phyloP scores from a whole-genome alignment of 2,797 vertebrate species.

The Eulemur mongoz region DNA sequence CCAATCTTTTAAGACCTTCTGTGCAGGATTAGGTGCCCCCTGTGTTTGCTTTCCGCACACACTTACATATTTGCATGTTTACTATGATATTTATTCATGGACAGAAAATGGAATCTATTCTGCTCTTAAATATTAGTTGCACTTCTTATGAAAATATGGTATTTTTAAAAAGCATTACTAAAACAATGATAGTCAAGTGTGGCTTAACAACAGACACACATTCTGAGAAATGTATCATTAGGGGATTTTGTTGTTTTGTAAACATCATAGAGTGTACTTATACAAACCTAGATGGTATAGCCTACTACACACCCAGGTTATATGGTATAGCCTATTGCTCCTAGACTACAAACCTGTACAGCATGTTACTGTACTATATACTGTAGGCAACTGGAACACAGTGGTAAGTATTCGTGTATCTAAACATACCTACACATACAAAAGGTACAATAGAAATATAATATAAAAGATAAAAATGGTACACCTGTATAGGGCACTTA shows the following conservation, averaged over 20 bases:
- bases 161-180: background rate
- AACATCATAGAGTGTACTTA: background rate
- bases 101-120: background rate
- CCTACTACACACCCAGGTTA: background rate
- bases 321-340: background rate
- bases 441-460: background rate
- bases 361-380: background rate
- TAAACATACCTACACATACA: background rate
- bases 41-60: background rate
- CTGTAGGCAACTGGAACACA: background rate
- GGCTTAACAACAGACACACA: background rate
- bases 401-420: background rate
- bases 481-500: background rate
- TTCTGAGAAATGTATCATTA: background rate
- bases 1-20: background rate
- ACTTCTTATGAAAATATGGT: constrained; percentile 9
- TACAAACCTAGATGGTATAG: background rate
- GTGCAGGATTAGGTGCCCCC: background rate
- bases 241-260: background rate
- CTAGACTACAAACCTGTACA: background rate
- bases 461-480: background rate
- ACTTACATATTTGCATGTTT: background rate
- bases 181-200: background rate
- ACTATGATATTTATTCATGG: background rate
- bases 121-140: background rate